Evolutionary conservation across 1,140 invertebrate species (phyloP).

Genomic region (Philotrypesis tridentata): DNA sequence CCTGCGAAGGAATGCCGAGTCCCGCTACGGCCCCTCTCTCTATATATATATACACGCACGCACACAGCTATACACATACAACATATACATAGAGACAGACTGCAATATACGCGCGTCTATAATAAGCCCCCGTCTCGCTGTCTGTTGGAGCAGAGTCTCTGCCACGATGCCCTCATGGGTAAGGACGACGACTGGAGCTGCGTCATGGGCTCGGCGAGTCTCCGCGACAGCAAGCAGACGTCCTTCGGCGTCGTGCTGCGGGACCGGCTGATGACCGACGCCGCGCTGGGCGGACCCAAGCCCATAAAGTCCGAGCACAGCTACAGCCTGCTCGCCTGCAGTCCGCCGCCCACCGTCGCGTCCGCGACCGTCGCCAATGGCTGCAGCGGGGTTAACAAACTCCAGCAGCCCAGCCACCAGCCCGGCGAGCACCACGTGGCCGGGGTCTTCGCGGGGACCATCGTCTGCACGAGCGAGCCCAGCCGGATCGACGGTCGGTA

Average conservation of each 20-base stretch:
- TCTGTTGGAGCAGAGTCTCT: constrained; percentile 57
- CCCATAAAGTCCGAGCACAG: constrained; percentile 91
- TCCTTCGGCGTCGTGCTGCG: constrained; percentile 82
- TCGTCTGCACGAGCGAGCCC: constrained; percentile 37
- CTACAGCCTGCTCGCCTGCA: constrained; percentile 79
- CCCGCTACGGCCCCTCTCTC: constrained; percentile 20
- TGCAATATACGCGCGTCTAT: neutral
- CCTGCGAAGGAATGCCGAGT: constrained; percentile 30
- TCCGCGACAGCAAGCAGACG: constrained; percentile 46
- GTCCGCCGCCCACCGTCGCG: constrained; percentile 74
- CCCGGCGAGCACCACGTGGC: neutral
- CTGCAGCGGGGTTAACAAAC: constrained; percentile 38
- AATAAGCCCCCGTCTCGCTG: neutral
- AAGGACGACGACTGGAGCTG: constrained; percentile 69
- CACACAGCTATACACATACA: too few relatives aligned
- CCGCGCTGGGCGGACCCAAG: constrained; percentile 81
- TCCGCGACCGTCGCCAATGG: constrained; percentile 50
- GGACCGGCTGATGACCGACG: constrained; percentile 92
- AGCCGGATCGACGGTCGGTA: constrained; percentile 35
- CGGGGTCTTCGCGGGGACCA: constrained; percentile 12
- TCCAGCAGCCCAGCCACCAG: neutral
- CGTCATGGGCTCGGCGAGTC: constrained; percentile 8
- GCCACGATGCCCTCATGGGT: constrained; percentile 63
- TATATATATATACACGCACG: neutral
- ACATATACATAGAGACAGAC: too few relatives aligned